These are phyloP conservation scores for Sinelater perroti DNA, from an alignment of 2,888 invertebrate species.

Conservation along the genomic window DNA sequence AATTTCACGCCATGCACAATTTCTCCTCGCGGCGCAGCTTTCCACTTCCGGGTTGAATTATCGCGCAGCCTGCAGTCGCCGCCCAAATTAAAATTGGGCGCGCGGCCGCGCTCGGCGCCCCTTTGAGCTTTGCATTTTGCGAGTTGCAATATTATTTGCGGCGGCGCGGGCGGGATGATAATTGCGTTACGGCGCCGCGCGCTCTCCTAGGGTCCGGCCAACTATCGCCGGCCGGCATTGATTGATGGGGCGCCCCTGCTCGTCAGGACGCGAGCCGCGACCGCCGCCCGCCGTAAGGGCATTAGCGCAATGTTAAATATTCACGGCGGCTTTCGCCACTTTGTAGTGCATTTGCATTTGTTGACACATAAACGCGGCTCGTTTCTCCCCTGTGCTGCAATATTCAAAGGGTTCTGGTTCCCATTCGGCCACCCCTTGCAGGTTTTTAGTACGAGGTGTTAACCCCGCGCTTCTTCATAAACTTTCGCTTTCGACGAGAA, in stretches of 20 bases:
- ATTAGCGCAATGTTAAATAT: slow-evolving; percentile 32
- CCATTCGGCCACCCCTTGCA: too few species aligned
- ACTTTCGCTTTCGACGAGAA: too few species aligned
- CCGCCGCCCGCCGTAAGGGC: slow-evolving; percentile 23
- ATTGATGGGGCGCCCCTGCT: slow-evolving; percentile 32
- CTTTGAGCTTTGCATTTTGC: slow-evolving; percentile 39
- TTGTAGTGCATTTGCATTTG: slow-evolving; percentile 31
- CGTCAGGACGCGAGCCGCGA: slow-evolving; percentile 30
- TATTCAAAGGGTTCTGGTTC: too few species aligned
- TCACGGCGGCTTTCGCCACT: slow-evolving; percentile 24
- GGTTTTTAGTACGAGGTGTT: too few species aligned
- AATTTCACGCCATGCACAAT: slow-evolving; percentile 44
- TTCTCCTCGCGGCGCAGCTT: slow-evolving; percentile 40
- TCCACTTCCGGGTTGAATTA: slow-evolving; percentile 39
- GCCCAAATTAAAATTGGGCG: slow-evolving; percentile 35
- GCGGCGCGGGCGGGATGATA: slow-evolving; percentile 36
- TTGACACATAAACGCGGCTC: slow-evolving; percentile 18
- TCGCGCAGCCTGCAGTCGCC: slow-evolving; percentile 34
- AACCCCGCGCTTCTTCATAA: too few species aligned
- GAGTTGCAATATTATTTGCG: slow-evolving; percentile 40
- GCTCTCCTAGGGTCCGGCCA: slow-evolving; percentile 19
- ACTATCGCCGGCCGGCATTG: slow-evolving; percentile 23
- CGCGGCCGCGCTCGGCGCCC: slow-evolving; percentile 38
- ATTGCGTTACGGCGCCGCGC: slow-evolving; percentile 32
- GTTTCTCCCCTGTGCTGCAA: too few species aligned